These are phyloP conservation scores for Tangara arthus DNA, from an alignment of 2,797 vertebrate genomes.

Conservation along the genomic window DNA sequence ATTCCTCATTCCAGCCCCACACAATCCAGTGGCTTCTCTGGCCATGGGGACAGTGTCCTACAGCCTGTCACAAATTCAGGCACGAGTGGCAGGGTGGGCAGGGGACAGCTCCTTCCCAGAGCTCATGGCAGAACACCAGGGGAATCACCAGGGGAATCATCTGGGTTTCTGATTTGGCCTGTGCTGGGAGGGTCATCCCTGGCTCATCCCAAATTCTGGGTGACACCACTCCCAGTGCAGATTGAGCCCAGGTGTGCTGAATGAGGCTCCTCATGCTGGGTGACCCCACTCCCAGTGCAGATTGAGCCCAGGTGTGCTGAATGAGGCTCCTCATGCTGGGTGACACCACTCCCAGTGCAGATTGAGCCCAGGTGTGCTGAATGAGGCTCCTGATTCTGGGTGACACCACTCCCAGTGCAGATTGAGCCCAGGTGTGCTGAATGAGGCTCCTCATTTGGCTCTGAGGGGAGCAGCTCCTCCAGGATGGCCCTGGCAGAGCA, in stretches of 20 bases:
- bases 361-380: fast-evolving
- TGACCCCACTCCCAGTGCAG: fast-evolving
- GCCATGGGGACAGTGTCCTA: fast-evolving
- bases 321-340: too few relatives aligned
- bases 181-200: neutral
- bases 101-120: neutral
- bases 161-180: neutral
- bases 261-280: neutral
- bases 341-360: fast-evolving
- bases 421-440: fast-evolving
- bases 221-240: fast-evolving
- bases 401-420: fast-evolving
- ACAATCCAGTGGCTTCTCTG: fast-evolving
- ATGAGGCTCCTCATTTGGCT: too few relatives aligned
- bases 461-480: neutral
- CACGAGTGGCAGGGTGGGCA: neutral
- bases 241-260: fast-evolving
- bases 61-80: neutral
- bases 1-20: neutral
- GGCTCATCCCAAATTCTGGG: fast-evolving
- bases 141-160: fast-evolving
- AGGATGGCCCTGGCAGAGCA: neutral
- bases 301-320: fast-evolving
- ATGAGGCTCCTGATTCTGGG: too few relatives aligned
- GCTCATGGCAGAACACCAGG: fast-evolving